Evolutionary conservation across 2,113 vertebrate species (phyloP).

Genomic region (Mustela nigripes): DNA sequence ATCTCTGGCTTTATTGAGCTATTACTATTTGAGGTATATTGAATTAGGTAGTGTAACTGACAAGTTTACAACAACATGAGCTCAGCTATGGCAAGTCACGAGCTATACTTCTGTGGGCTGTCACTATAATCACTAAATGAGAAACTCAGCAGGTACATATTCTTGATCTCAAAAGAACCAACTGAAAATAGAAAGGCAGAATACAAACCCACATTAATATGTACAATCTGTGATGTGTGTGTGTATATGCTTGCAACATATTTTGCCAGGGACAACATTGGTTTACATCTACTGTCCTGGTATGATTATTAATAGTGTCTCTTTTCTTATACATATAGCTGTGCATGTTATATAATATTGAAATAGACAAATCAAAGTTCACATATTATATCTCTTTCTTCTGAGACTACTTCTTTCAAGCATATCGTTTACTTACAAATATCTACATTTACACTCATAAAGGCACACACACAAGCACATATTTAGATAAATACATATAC

Average conservation of each 20-base stretch:
- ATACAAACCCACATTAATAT: background rate
- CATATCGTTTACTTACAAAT: background rate
- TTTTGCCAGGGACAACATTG: background rate
- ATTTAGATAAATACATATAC: too few species aligned
- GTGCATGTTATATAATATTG: background rate
- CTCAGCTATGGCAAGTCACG: background rate
- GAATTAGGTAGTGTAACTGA: background rate
- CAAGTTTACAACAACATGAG: background rate
- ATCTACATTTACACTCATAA: background rate
- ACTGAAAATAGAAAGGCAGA: background rate
- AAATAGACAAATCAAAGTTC: background rate
- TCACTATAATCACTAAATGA: background rate
- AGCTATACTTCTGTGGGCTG: background rate
- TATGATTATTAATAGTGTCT: background rate
- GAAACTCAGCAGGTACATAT: background rate
- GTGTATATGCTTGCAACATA: rapidly evolving
- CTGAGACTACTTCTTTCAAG: background rate
- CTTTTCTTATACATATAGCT: background rate
- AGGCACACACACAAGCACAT: background rate
- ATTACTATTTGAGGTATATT: background rate
- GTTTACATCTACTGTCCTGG: background rate
- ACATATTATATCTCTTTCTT: background rate
- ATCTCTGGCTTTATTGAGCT: background rate
- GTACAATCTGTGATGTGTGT: background rate
- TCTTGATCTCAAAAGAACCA: background rate